Percentiles rank a stretch among this genome's conserved stretches.
These are phyloP conservation scores for Drosophila kambysellisi DNA, from an alignment of 2,888 invertebrate species.

Conservation along the genomic window DNA sequence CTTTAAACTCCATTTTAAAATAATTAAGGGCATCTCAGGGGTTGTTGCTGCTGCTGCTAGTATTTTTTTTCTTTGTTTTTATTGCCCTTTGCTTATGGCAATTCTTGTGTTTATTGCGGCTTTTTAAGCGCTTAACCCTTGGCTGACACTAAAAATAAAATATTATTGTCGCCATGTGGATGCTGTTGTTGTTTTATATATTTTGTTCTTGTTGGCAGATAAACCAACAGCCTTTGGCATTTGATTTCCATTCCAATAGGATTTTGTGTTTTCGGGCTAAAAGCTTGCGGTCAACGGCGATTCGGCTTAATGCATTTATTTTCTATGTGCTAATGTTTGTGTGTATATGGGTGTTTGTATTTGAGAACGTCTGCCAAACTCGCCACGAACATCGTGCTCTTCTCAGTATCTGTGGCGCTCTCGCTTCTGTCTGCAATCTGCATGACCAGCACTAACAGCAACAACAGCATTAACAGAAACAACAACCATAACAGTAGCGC, in stretches of 20 bases:
- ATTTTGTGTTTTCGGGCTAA: constrained; percentile 37
- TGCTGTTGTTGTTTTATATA: constrained; percentile 21
- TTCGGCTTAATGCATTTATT: constrained; percentile 58
- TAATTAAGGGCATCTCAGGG: constrained; percentile 66
- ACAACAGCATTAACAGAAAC: constrained; percentile 35
- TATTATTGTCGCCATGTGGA: constrained; percentile 45
- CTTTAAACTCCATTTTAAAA: constrained; percentile 70
- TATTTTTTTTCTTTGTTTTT: constrained; percentile 27
- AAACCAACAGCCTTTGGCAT: constrained; percentile 31
- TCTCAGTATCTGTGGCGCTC: constrained; percentile 30
- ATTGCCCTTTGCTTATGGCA: constrained; percentile 47
- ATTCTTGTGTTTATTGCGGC: constrained; percentile 44
- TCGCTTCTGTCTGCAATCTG: constrained; percentile 67
- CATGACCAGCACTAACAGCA: constrained; percentile 59
- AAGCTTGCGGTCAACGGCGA: constrained; percentile 66
- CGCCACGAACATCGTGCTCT: constrained; percentile 31
- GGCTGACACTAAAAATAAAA: constrained; percentile 26
- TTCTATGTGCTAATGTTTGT: constrained; percentile 14
- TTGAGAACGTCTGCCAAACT: constrained; percentile 32
- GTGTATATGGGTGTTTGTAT: constrained; percentile 30
- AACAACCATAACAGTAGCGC: constrained; percentile 25
- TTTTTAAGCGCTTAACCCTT: constrained; percentile 57
- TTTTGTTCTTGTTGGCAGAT: constrained; percentile 15
- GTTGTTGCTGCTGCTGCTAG: constrained; percentile 46
- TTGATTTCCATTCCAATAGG: constrained; percentile 69